Evolutionary conservation across 2,113 vertebrate genomes (phyloP).

Genomic region (Eublepharis macularius): DNA sequence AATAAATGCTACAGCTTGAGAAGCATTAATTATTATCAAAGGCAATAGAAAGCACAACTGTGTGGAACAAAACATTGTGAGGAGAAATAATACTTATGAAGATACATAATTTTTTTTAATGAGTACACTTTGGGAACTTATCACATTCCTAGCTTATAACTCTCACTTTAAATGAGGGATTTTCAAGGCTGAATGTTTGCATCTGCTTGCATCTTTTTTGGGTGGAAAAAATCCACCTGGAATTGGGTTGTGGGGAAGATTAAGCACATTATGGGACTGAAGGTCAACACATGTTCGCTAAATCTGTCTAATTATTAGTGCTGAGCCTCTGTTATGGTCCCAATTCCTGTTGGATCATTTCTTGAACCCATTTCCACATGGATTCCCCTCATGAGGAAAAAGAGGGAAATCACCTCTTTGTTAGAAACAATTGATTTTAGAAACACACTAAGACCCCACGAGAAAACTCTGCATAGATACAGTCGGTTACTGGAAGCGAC

Average conservation of each 20-base stretch:
- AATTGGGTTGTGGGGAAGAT: neutral
- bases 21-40: slow-evolving; percentile 49
- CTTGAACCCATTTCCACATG: neutral
- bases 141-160: neutral
- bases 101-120: slow-evolving; percentile 8
- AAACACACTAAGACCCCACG: neutral
- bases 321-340: neutral
- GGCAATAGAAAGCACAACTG: slow-evolving; percentile 8
- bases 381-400: neutral
- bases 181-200: neutral
- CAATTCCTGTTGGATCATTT: neutral
- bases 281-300: neutral
- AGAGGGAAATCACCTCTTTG: neutral
- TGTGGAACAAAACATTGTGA: slow-evolving; percentile 37
- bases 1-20: slow-evolving; percentile 50
- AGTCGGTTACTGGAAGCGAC: neutral
- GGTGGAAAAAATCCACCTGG: neutral
- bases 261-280: neutral
- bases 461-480: neutral
- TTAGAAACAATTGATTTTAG: neutral
- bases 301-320: no score
- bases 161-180: neutral
- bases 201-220: neutral
- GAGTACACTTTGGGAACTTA: slow-evolving; percentile 6
- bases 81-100: slow-evolving; percentile 27